Evolutionary conservation across 1,140 invertebrate species (phyloP).

Genomic region (Tachypleus tridentatus): DNA sequence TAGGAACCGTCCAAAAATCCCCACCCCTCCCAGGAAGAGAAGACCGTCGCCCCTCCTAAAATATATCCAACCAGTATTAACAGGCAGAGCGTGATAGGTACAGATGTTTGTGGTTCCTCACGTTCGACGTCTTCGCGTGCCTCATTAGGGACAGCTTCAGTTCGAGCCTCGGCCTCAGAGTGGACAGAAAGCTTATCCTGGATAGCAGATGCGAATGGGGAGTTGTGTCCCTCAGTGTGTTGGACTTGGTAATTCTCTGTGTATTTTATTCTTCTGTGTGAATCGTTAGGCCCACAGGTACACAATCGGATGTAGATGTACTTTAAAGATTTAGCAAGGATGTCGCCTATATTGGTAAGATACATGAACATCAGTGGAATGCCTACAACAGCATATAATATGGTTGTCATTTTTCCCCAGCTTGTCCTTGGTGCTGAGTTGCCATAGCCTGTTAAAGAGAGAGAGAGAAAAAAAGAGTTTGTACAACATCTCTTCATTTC

Average conservation of each 20-base stretch:
- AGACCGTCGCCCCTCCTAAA: conserved; percentile 33
- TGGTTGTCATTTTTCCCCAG: conserved; percentile 33
- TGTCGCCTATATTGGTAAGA: conserved; percentile 37
- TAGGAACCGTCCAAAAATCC: conserved; percentile 32
- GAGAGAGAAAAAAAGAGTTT: neutral
- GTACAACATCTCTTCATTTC: no score
- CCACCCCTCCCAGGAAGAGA: conserved; percentile 36
- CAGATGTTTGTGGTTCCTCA: conserved; percentile 19
- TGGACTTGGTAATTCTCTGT: conserved; percentile 15
- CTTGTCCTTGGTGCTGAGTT: conserved; percentile 35
- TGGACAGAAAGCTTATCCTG: neutral
- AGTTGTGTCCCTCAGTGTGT: conserved; percentile 1
- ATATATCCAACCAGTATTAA: conserved; percentile 25
- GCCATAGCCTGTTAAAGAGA: conserved; percentile 34
- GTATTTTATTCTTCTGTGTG: neutral
- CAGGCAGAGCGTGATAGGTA: conserved; percentile 26
- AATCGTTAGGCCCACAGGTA: conserved; percentile 12
- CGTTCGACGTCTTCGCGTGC: conserved; percentile 12
- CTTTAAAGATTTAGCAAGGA: conserved; percentile 35
- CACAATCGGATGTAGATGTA: conserved; percentile 31
- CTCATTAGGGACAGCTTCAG: conserved; percentile 9
- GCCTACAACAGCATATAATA: conserved; percentile 36
- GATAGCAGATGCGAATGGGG: neutral
- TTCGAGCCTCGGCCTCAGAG: conserved; percentile 11
- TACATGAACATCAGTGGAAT: conserved; percentile 38